These are phyloP conservation scores for Pediacus dermestoides DNA, from an alignment of 2,888 invertebrate genomes.

Conservation along the genomic window DNA sequence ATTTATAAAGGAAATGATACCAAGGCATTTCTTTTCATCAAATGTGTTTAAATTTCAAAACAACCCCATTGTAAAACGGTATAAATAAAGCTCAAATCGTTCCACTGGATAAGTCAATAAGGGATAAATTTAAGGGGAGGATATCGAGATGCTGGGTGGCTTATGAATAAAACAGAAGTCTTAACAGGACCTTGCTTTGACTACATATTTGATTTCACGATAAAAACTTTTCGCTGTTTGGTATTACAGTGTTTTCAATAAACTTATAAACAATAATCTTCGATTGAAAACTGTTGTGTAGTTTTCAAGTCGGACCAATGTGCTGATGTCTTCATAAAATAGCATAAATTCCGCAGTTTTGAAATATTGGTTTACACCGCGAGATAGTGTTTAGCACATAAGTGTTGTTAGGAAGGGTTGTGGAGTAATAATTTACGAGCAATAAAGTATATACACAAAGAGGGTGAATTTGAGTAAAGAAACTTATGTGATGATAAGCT, in stretches of 20 bases:
- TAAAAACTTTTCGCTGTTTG: constrained; percentile 19
- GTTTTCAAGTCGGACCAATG: too few relatives aligned
- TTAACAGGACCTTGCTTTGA: constrained; percentile 44
- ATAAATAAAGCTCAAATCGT: constrained; percentile 46
- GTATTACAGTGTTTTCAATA: too few relatives aligned
- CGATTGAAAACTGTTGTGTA: too few relatives aligned
- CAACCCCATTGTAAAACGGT: constrained; percentile 44
- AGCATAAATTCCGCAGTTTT: too few relatives aligned
- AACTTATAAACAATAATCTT: too few relatives aligned
- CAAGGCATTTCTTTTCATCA: constrained; percentile 41
- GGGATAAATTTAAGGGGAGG: constrained; percentile 46
- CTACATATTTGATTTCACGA: constrained; percentile 38
- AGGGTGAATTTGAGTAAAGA: constrained; percentile 9
- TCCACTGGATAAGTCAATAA: constrained; percentile 49
- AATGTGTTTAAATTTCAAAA: constrained; percentile 43
- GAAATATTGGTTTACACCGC: too few relatives aligned
- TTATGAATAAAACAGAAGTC: constrained; percentile 54
- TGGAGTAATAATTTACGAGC: constrained; percentile 6
- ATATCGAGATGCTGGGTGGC: constrained; percentile 44
- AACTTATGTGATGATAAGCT: constrained; percentile 9
- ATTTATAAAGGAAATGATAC: constrained; percentile 33
- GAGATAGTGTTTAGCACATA: not conserved
- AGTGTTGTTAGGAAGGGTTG: constrained; percentile 5
- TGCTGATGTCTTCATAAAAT: too few relatives aligned
- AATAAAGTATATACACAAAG: constrained; percentile 9